phyloP scores from a whole-genome alignment of 2,797 vertebrate genomes.

The Peromyscus attwateri region DNA sequence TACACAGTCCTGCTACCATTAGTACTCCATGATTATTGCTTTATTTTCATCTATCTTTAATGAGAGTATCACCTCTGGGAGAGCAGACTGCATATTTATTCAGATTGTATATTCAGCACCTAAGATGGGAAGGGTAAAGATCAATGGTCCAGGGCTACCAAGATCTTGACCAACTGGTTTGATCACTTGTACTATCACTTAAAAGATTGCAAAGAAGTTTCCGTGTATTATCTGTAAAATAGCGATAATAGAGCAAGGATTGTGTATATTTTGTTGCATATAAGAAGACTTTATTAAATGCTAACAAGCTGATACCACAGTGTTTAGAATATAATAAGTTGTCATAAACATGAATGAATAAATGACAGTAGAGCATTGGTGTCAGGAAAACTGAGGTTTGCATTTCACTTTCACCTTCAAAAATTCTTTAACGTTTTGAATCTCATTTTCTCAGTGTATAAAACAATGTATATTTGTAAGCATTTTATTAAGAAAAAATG shows the following conservation, averaged over 20 bases:
- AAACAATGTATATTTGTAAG: background rate
- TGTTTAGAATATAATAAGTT: background rate
- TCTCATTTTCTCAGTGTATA: background rate
- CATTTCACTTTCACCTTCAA: background rate
- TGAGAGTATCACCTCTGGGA: background rate
- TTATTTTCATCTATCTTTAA: conserved; percentile 31
- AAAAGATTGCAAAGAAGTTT: background rate
- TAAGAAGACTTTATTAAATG: background rate
- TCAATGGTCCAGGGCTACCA: background rate
- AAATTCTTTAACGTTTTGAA: conserved; percentile 9
- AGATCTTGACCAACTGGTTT: background rate
- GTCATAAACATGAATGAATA: background rate
- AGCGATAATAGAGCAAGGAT: background rate
- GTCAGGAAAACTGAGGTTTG: background rate
- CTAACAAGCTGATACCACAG: background rate
- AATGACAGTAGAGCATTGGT: background rate
- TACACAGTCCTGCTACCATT: background rate
- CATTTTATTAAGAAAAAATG: background rate
- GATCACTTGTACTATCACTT: background rate
- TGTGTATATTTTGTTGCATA: background rate
- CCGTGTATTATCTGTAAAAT: background rate
- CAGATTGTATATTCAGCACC: background rate
- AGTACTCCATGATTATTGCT: background rate
- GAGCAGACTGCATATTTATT: background rate
- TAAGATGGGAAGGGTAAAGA: background rate